Evolutionary conservation across 1,140 invertebrate genomes (phyloP).

Genomic region (Campoletis sonorensis): DNA sequence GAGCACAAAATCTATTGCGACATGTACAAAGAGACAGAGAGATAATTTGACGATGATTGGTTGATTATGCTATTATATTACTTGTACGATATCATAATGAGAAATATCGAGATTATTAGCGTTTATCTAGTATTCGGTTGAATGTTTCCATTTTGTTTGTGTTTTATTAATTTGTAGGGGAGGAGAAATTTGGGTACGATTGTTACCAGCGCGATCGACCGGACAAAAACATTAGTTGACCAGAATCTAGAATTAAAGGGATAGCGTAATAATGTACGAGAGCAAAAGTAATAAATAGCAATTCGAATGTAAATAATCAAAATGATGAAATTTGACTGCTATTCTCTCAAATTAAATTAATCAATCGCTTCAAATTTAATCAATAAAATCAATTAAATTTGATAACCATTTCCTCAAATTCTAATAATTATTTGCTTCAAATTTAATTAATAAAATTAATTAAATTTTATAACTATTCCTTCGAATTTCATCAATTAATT

Average conservation of each 20-base stretch:
- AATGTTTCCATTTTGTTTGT: conserved; percentile 54
- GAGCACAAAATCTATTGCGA: conserved; percentile 74
- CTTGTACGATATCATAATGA: conserved; percentile 66
- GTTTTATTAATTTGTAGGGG: conserved; percentile 3
- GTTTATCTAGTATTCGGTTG: conserved; percentile 39
- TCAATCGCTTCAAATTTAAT: no score
- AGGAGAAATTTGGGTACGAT: conserved; percentile 5
- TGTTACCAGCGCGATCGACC: conserved; percentile 12
- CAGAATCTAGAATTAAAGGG: neutral
- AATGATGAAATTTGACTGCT: neutral
- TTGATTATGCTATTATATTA: conserved; percentile 71
- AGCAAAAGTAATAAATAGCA: neutral
- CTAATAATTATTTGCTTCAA: no score
- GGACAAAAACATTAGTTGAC: conserved; percentile 10
- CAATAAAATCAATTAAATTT: no score
- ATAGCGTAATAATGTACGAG: neutral
- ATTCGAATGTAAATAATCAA: neutral
- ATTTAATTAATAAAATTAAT: no score
- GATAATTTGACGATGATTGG: conserved; percentile 46
- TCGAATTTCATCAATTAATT: no score
- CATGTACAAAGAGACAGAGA: conserved; percentile 68
- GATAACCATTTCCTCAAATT: no score
- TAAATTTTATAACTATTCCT: no score
- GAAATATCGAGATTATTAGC: conserved; percentile 66
- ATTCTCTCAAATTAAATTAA: no score